Evolutionary conservation across 2,797 vertebrate species (phyloP), one percentile per base, ranked within the genome.

Genomic region (Macropus fuliginosus): DNA sequence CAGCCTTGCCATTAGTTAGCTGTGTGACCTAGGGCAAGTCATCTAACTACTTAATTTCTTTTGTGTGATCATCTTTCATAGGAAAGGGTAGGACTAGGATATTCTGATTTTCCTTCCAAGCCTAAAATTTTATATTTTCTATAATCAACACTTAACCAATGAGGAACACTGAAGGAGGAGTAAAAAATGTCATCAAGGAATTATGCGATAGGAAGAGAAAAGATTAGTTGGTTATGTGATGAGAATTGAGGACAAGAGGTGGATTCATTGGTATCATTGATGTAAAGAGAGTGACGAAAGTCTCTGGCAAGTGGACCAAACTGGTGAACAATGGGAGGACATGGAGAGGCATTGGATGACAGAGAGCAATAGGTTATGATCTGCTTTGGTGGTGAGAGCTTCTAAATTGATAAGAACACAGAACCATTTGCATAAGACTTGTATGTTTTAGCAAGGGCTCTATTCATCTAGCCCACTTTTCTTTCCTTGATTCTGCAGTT

Each of bases 401-500:
- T 74, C 66, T 1, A 16, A 74, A 74, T 40, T 74, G 66, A 21
- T n/a, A 40, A 74, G 14, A 40, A 74, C 11, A 40, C 66, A 74
- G 34, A 66, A 74, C n/a, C 66, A 74, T 40, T 40, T 74, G 66
- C 21, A 0, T 40, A 40, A 40, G 66, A 40, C 16, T 40, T 74
- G 6, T 66, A n/a, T 97, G 34, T 96, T 97, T 97, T 93, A 95
- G 94, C 94, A 93, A n/a, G 21, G 91, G 1, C 94, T 97, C 54
- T 95, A 3, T 93, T 96, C 13, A 40, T 95, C n/a, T 10, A 29
- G 18, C 92, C 50, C 91, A 46, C 91, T 40, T 46, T 27, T 10
- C 0, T 87, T 93, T 97, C 0, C 74, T 94, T 96, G 94, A 66
- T 95, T 91, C 62, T 95, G 11, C 18, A 89, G 46, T 97, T 97